Evolutionary conservation across 2,888 invertebrate genomes (phyloP), one percentile per base, ranked within the genome.

Genomic region (Parnassius glacialis): DNA sequence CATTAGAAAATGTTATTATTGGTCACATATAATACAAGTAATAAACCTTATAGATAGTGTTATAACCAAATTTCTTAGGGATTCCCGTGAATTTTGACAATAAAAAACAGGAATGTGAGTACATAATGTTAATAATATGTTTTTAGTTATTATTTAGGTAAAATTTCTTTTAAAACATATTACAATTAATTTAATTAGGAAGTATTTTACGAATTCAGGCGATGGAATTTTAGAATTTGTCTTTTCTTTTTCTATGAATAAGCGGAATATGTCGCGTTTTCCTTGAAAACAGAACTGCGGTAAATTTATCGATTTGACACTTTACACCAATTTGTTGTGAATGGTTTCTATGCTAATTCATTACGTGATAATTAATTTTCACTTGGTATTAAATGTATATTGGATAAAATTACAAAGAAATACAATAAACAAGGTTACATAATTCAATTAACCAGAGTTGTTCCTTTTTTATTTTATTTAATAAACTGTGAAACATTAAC

Each of bases 281-380:
- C 80, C 80, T 79, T 81, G 78, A 84, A 83, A 84, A 84, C 83
- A 85, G 83, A 90, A 91, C 90, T 92, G 92, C 92, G 92, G 92
- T 90, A 91, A 87, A 87, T 90, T 91, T 92, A 92, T 92, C 85
- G 92, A 92, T 92, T 92, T 76, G 81, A 83, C 83, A 83, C 80
- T 77, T 80, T 81, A 80, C 79, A 78, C 76, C 72, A 76, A 82
- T 84, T 78, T 75, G 74, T 80, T 81, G 75, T 79, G 72, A 72
- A 77, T 71, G 74, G 83, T 86, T 80, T 78, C 80, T 80, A 83
- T 78, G 83, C 73, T 70, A 83, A 78, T 71, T 74, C 73, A 59
- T 59, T 54, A 53, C 10, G 44, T 50, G 43, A 55, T 34, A 20
- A 51, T 52, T 48, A 48, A 10, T 48, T 48, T 13, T 48, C 7